Conservation (phyloP, 2,113 vertebrate genomes). For the Mellivora capensis region DNA sequence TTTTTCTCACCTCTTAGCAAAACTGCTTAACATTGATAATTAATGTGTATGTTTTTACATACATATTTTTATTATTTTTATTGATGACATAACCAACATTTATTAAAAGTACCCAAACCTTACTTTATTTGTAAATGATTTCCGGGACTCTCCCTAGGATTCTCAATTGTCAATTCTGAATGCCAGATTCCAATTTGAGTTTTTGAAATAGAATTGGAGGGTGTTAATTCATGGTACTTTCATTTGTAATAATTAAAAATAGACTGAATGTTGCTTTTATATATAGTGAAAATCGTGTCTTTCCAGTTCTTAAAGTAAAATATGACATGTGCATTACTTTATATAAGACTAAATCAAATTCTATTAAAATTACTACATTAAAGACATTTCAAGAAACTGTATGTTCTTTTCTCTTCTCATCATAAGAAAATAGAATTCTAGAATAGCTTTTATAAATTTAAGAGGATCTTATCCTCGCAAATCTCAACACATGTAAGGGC, state of each 20-base stretch:
- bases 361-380: not conserved
- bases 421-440: not conserved
- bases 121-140: not conserved
- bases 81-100: not conserved
- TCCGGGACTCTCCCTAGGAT: not conserved
- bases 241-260: not conserved
- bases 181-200: not conserved
- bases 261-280: not conserved
- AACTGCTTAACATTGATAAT: not conserved
- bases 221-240: not conserved
- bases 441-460: slow-evolving; percentile 1
- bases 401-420: not conserved
- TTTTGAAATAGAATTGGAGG: not conserved
- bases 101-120: not conserved
- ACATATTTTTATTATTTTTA: not conserved
- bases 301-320: not conserved
- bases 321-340: not conserved
- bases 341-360: not conserved
- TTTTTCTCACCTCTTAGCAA: not conserved
- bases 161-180: not conserved
- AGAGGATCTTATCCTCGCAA: not conserved
- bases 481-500: not conserved
- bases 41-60: not conserved
- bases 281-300: not conserved
- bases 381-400: not conserved